Conservation (phyloP, 2,113 vertebrate genomes). For the Scytalopus superciliaris region DNA sequence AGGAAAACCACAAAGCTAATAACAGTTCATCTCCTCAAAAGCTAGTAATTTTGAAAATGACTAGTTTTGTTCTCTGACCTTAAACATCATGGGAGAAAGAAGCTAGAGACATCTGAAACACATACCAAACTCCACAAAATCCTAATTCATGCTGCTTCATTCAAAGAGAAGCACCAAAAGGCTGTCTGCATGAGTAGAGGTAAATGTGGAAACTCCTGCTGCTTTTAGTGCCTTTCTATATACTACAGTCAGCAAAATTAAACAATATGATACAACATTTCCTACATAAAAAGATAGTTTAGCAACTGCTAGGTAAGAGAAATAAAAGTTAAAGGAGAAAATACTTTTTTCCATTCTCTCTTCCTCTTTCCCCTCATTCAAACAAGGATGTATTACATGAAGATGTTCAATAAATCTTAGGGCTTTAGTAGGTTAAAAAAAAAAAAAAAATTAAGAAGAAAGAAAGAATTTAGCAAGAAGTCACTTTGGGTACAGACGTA, state of each 20-base stretch:
- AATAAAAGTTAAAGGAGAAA: not conserved
- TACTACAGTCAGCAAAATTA: conserved; percentile 7
- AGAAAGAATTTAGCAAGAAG: not conserved
- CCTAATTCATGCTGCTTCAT: not conserved
- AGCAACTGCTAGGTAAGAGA: conserved; percentile 13
- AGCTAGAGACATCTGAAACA: not conserved
- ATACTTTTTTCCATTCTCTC: not conserved
- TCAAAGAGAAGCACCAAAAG: conserved; percentile 1
- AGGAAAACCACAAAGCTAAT: not conserved
- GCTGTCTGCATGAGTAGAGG: not conserved
- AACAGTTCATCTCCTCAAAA: not conserved
- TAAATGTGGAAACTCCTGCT: not conserved
- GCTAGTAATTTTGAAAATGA: not conserved
- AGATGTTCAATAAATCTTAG: not conserved
- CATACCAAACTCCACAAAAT: not conserved
- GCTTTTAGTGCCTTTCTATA: conserved; percentile 18
- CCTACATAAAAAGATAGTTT: not conserved
- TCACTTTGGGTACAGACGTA: not conserved
- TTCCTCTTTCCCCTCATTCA: not conserved
- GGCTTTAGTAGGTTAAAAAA: not conserved
- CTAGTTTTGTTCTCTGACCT: not conserved
- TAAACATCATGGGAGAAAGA: not conserved
- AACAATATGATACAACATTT: not conserved
- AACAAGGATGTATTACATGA: not conserved
- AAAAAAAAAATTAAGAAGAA: not conserved